Conservation (phyloP, 2,797 vertebrate genomes). For the Tenualosa ilisha region DNA sequence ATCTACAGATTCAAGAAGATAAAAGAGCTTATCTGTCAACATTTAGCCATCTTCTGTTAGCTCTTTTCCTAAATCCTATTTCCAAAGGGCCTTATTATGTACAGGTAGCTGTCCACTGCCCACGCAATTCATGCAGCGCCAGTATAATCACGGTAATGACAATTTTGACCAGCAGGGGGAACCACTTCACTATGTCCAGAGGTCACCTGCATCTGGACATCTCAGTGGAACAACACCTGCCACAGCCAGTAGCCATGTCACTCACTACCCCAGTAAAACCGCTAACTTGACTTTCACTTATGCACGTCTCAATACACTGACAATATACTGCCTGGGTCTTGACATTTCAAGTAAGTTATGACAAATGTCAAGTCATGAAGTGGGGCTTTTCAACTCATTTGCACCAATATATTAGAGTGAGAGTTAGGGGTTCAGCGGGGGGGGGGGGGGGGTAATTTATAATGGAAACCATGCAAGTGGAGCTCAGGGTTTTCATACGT, state of each 20-base stretch:
- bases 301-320: background rate
- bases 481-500: background rate
- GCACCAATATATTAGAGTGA: background rate
- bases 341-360: background rate
- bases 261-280: background rate
- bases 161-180: background rate
- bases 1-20: background rate
- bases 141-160: background rate
- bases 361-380: background rate
- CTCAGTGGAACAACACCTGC: background rate
- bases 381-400: background rate
- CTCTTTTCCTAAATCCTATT: constrained; percentile 4
- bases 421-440: background rate
- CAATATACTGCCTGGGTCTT: background rate
- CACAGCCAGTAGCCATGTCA: background rate
- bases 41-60: background rate
- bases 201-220: background rate
- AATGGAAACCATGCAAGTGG: background rate
- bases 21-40: background rate
- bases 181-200: background rate
- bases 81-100: background rate
- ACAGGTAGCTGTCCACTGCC: background rate
- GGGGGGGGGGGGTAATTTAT: background rate
- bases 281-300: background rate
- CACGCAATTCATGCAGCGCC: background rate